Evolutionary conservation across 2,888 invertebrate species (phyloP), one percentile per base, ranked within the genome.

Genomic region (Arrhopalites spinosus): DNA sequence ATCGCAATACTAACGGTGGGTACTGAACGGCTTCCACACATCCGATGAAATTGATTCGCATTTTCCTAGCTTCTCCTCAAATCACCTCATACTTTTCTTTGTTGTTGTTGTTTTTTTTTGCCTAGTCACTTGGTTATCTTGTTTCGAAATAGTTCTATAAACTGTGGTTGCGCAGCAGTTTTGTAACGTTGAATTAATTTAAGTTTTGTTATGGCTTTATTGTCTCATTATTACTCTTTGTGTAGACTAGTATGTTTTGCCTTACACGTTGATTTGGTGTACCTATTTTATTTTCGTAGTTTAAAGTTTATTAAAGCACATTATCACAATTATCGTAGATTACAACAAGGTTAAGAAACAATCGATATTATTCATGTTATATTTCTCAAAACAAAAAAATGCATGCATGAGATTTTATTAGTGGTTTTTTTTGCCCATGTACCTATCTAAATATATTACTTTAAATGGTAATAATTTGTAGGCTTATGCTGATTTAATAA

Each of bases 1-100:
- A 27, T 20, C 53, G 30, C n/a, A 69, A 27, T 69, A 7, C 69
- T 45, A 69, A 23, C n/a, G 53, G 53, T 69, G 53, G 59, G 59
- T 61, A 13, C 59, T 15, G 15, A 50, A 50, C 17, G 50, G 50
- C 50, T 50, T 50, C 50, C 50, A n/a, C 50, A 50, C n/a, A 36
- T 50, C 50, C 50, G 17, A 17, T 2, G 50, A 50, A 61, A 61
- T 27, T 61, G 25, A 61, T 2, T 23, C 13, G 23, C 20, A 25
- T 23, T 23, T 50, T n/a, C 15, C 50, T 50, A n/a, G 61, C 61
- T 61, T 61, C 20, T 7, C n/a, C 56, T 56, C n/a, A n/a, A n/a
- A n/a, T n/a, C n/a, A n/a, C n/a, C n/a, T n/a, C n/a, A n/a, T n/a
- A 8, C 47, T 45, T 11, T 45, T 8, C 15, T 45, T 8, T 45